Evolutionary conservation across 1,140 invertebrate genomes (phyloP).

Genomic region (Trypoxylus dichotomus): DNA sequence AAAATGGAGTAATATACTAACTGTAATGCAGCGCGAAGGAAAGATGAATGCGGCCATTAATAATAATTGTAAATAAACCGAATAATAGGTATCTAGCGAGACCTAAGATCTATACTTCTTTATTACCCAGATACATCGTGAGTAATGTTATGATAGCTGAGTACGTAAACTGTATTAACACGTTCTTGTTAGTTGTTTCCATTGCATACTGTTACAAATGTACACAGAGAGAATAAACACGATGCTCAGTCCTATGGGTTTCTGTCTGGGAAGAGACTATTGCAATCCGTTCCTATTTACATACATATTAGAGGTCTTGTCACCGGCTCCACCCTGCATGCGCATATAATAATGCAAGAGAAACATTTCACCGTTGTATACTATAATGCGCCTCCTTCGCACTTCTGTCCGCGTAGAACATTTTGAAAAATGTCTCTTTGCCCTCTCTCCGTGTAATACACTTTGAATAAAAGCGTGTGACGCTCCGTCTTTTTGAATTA

Average conservation of each 20-base stretch:
- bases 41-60: not conserved
- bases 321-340: slow-evolving; percentile 29
- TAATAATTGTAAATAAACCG: not conserved
- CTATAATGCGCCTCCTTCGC: not conserved
- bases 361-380: not conserved
- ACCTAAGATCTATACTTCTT: not conserved
- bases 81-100: not conserved
- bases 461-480: not conserved
- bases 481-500: not conserved
- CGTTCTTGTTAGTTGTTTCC: not conserved
- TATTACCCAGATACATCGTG: not conserved
- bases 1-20: no score
- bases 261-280: not conserved
- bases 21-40: not conserved
- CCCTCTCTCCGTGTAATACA: not conserved
- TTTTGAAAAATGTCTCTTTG: not conserved
- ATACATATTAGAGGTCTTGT: slow-evolving; percentile 33
- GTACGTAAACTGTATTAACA: not conserved
- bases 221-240: not conserved
- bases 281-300: slow-evolving; percentile 29
- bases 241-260: not conserved
- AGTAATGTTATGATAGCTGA: not conserved
- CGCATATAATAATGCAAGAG: slow-evolving; percentile 24
- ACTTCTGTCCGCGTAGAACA: not conserved
- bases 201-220: not conserved